These are phyloP conservation scores for Cassiopea andromeda DNA, from an alignment of 30 jellyfish, hydroid and myxozoan genomes.

Conservation along the genomic window DNA sequence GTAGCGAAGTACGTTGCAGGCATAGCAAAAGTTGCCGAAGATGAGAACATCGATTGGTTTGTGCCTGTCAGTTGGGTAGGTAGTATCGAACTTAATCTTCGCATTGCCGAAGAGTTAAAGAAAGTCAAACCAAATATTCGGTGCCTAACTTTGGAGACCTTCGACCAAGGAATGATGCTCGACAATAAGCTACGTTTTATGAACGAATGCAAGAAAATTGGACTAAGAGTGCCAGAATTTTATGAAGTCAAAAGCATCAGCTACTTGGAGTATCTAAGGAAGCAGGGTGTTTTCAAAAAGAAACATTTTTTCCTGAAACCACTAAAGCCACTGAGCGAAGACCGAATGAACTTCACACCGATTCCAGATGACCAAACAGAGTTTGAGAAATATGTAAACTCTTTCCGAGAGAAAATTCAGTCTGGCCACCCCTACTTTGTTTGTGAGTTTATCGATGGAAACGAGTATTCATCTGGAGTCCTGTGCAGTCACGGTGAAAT, in stretches of 20 bases:
- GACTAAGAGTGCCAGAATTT: conserved; percentile 5
- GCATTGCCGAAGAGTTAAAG: background rate
- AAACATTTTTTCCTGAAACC: conserved; percentile 33
- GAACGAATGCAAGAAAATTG: conserved; percentile 9
- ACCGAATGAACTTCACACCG: background rate
- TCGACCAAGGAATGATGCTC: background rate
- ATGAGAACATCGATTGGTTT: conserved; percentile 31
- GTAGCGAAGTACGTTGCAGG: background rate
- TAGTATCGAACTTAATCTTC: background rate
- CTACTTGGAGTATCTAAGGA: background rate
- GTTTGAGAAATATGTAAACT: background rate
- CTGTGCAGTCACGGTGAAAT: background rate
- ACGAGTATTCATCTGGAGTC: conserved; percentile 7
- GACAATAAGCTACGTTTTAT: conserved; percentile 8
- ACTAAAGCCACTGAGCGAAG: background rate
- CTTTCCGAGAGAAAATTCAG: background rate
- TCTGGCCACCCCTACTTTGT: conserved; percentile 15
- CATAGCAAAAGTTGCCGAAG: background rate
- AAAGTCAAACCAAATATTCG: background rate
- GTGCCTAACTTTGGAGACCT: conserved; percentile 1
- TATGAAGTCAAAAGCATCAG: background rate
- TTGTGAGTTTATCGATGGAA: conserved; percentile 14
- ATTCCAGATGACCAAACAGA: conserved; percentile 10
- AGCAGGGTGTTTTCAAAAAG: conserved; percentile 7
- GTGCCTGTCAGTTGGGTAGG: conserved; percentile 13